Percentiles rank a stretch among this genome's conserved stretches.
Conservation (phyloP, 2,797 vertebrate genomes). For the Enteromius argenteus region DNA sequence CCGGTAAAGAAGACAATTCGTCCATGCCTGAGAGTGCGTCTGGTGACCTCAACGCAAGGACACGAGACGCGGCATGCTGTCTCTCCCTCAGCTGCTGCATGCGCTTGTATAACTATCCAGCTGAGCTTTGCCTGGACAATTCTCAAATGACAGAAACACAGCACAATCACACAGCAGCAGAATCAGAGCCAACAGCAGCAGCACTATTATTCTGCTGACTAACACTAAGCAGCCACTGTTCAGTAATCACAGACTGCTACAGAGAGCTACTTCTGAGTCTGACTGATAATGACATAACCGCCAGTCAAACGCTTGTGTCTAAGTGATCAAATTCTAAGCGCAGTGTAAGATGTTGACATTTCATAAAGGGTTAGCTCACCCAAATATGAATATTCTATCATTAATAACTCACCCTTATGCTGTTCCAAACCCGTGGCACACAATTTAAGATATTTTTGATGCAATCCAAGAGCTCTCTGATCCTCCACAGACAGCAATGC, state of each 20-base stretch:
- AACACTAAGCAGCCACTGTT: conserved; percentile 33
- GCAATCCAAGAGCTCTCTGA: too few relatives aligned
- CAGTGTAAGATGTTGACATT: neutral
- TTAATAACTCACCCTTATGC: too few relatives aligned
- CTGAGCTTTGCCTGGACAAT: conserved; percentile 32
- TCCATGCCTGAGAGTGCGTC: conserved; percentile 7
- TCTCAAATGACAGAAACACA: conserved; percentile 52
- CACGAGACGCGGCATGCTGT: conserved; percentile 19
- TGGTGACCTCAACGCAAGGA: conserved; percentile 51
- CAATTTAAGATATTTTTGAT: too few relatives aligned
- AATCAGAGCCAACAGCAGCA: conserved; percentile 29
- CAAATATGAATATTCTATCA: too few relatives aligned
- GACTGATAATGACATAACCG: conserved; percentile 33
- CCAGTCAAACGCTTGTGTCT: conserved; percentile 12
- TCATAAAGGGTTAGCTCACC: neutral
- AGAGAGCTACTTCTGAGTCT: conserved; percentile 29
- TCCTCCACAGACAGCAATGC: too few relatives aligned
- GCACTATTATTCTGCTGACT: conserved; percentile 53
- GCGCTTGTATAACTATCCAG: conserved; percentile 43
- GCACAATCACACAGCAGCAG: conserved; percentile 46
- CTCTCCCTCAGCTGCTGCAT: neutral
- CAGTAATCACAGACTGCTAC: conserved; percentile 24
- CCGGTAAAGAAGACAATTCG: conserved; percentile 24
- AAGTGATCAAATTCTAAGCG: neutral
- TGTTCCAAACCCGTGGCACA: too few relatives aligned